Conservation (phyloP, 2,888 invertebrate species). For the Eristalis pertinax region DNA sequence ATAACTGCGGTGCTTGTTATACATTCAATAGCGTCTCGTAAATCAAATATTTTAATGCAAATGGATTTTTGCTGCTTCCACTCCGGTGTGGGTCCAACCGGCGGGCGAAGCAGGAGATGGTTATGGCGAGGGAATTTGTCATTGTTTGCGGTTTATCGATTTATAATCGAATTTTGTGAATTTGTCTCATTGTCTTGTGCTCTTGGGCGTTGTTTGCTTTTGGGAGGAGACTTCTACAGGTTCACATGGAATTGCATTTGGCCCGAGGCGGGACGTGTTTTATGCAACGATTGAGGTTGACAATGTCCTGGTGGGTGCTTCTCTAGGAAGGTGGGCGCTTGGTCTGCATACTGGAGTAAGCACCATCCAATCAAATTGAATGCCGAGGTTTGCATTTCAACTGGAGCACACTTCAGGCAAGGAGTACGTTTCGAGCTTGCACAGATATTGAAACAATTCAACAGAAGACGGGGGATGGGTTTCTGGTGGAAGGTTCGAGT, state of each 20-base stretch:
- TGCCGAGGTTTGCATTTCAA: neutral
- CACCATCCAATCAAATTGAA: neutral
- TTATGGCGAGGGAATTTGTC: neutral
- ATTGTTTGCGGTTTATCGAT: constrained; percentile 20
- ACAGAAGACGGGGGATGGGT: no score
- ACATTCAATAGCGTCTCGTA: constrained; percentile 29
- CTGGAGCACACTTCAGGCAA: no score
- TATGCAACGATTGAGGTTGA: neutral
- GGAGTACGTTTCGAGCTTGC: no score
- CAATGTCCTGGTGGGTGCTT: neutral
- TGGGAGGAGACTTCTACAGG: neutral
- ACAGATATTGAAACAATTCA: no score
- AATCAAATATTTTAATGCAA: constrained; percentile 45
- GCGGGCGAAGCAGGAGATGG: neutral
- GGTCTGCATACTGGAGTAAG: neutral
- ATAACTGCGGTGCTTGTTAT: constrained; percentile 17
- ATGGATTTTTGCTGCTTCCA: constrained; percentile 6
- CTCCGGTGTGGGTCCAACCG: neutral
- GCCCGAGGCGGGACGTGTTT: neutral
- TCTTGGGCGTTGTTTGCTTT: neutral
- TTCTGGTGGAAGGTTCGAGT: no score
- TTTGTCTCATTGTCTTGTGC: no score
- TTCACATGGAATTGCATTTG: neutral
- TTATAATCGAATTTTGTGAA: constrained; percentile 22
- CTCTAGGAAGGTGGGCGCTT: neutral